Evolutionary conservation across 2,888 invertebrate species (phyloP).

Genomic region (Amiota mariae): DNA sequence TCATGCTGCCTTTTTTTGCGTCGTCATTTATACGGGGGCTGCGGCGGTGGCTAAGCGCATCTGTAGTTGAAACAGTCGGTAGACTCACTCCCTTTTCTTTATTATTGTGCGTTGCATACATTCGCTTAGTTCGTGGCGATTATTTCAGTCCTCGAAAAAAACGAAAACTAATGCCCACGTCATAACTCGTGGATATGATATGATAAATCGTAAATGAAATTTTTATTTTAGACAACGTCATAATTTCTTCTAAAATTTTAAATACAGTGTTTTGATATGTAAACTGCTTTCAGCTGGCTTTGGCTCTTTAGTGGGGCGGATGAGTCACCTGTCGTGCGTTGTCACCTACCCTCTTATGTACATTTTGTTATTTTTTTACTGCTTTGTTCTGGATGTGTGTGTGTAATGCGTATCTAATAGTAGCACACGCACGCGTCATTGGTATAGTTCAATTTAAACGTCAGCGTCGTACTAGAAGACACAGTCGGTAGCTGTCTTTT

Average conservation of each 20-base stretch:
- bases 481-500: slow-evolving; percentile 5
- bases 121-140: not conserved
- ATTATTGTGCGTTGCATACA: slow-evolving; percentile 31
- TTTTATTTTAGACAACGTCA: not conserved
- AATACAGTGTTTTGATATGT: not conserved
- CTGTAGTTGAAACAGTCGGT: not conserved
- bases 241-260: not conserved
- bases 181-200: slow-evolving; percentile 29
- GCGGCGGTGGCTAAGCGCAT: not conserved
- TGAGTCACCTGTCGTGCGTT: slow-evolving; percentile 65
- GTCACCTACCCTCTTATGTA: slow-evolving; percentile 42
- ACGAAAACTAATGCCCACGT: slow-evolving; percentile 37
- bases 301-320: slow-evolving; percentile 60
- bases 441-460: not conserved
- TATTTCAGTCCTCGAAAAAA: too few species aligned
- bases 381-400: slow-evolving; percentile 38
- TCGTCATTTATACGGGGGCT: slow-evolving; percentile 67
- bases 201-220: not conserved
- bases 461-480: not conserved
- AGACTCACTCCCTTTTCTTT: slow-evolving; percentile 51
- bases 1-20: slow-evolving; percentile 62
- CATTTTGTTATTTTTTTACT: slow-evolving; percentile 57
- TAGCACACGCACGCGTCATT: not conserved
- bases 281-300: slow-evolving; percentile 5
- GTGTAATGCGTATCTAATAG: not conserved